Conservation (phyloP, 2,888 invertebrate species). For the Heliconius sara region DNA sequence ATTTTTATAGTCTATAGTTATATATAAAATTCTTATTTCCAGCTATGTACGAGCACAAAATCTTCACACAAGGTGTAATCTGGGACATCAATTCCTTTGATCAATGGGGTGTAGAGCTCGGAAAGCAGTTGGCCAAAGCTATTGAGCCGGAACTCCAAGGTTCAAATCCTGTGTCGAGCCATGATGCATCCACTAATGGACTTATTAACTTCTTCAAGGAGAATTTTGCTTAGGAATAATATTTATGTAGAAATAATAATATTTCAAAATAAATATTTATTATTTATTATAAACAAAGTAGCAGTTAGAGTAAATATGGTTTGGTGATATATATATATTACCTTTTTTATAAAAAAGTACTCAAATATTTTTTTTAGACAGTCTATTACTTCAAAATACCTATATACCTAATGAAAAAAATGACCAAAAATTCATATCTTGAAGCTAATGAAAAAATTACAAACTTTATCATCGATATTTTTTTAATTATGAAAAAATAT, state of each 20-base stretch:
- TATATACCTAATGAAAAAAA: too few relatives aligned
- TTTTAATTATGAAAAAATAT: neutral
- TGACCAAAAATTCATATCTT: too few relatives aligned
- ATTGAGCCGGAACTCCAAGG: constrained; percentile 96
- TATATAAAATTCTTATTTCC: constrained; percentile 49
- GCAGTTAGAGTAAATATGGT: neutral
- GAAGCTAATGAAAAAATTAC: too few relatives aligned
- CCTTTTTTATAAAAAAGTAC: too few relatives aligned
- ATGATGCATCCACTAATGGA: constrained; percentile 98
- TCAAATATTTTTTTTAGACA: too few relatives aligned
- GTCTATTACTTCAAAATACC: too few relatives aligned
- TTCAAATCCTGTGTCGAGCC: constrained; percentile 86
- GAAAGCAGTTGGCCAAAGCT: constrained; percentile 99
- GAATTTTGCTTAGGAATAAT: constrained; percentile 64
- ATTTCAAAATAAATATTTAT: too few relatives aligned
- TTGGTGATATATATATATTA: too few relatives aligned
- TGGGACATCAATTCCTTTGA: constrained; percentile 99
- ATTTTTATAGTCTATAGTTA: too few relatives aligned
- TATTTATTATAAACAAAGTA: neutral
- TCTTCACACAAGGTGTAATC: constrained; percentile 98
- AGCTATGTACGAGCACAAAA: constrained; percentile 99
- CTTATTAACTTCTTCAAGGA: constrained; percentile 97
- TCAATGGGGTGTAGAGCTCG: constrained; percentile 99
- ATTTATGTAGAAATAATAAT: neutral
- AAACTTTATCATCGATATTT: too few relatives aligned